Evolutionary conservation across 1,140 invertebrate genomes (phyloP).

Genomic region (Euura lappo): DNA sequence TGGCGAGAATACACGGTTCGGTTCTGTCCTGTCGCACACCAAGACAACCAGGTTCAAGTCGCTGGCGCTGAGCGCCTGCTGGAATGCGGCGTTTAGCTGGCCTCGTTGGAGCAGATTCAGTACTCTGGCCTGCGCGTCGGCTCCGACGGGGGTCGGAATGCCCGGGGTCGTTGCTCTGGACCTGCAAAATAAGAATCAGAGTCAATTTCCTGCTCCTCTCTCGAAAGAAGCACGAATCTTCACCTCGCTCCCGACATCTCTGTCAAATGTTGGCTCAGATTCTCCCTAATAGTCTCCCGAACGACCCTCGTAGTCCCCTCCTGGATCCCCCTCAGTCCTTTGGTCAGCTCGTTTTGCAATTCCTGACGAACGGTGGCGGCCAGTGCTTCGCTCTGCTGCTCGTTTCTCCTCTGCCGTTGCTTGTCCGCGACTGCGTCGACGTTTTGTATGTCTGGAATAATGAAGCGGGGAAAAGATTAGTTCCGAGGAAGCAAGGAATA

Average conservation of each 20-base stretch:
- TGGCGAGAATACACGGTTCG: constrained; percentile 77
- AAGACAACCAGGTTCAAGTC: constrained; percentile 85
- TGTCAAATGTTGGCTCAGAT: constrained; percentile 53
- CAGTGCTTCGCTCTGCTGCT: constrained; percentile 48
- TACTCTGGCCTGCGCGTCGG: constrained; percentile 69
- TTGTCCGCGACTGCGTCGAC: constrained; percentile 47
- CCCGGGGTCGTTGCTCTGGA: constrained; percentile 66
- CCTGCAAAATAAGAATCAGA: constrained; percentile 27
- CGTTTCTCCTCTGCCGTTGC: constrained; percentile 46
- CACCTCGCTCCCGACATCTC: constrained; percentile 53
- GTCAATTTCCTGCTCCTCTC: background rate
- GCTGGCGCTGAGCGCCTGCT: constrained; percentile 84
- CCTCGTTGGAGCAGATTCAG: constrained; percentile 75
- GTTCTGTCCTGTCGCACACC: constrained; percentile 83
- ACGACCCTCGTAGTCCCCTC: constrained; percentile 47
- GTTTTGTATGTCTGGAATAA: constrained; percentile 51
- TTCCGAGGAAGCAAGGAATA: constrained; percentile 6
- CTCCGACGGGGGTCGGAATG: constrained; percentile 42
- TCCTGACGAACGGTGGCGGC: constrained; percentile 46
- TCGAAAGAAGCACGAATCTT: constrained; percentile 11
- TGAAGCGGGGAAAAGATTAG: too few relatives aligned
- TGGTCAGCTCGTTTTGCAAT: constrained; percentile 49
- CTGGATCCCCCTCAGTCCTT: constrained; percentile 43
- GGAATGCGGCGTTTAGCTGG: constrained; percentile 85
- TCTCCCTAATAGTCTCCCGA: constrained; percentile 52